phyloP scores from a whole-genome alignment of 2,797 vertebrate genomes.

The Protonibea diacanthus region DNA sequence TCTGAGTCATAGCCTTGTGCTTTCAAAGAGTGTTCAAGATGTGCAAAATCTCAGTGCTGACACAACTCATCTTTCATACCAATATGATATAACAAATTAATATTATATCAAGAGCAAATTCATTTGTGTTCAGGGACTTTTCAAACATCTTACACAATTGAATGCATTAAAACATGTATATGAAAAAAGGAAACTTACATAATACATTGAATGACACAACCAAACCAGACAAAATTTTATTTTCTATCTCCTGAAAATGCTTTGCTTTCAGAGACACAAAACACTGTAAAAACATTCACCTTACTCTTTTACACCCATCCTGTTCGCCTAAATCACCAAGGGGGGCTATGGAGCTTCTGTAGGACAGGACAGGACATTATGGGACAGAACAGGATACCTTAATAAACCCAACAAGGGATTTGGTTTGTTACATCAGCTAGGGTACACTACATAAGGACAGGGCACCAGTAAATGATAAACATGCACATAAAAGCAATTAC shows the following conservation, averaged over 20 bases:
- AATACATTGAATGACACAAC: not conserved
- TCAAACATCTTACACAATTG: not conserved
- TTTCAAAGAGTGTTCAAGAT: no score
- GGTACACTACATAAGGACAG: conserved; percentile 1
- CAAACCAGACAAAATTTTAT: not conserved
- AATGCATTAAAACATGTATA: not conserved
- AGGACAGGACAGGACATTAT: conserved; percentile 12
- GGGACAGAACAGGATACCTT: conserved; percentile 13
- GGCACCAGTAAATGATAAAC: conserved; percentile 9
- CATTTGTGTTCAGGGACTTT: no score
- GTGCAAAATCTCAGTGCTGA: no score
- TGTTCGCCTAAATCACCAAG: not conserved
- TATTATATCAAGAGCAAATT: no score
- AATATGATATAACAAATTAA: no score
- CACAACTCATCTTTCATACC: no score
- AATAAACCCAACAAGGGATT: conserved; percentile 30
- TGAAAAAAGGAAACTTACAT: not conserved
- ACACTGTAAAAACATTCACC: not conserved
- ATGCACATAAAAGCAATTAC: conserved; percentile 9
- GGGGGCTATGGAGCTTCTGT: not conserved
- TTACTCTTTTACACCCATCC: not conserved
- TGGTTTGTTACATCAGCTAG: not conserved
- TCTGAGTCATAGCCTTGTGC: not conserved
- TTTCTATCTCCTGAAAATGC: not conserved
- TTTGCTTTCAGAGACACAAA: not conserved